Base-by-base conservation (phyloP, 2,888 invertebrate genomes). In the Drosophila incognita region DNA sequence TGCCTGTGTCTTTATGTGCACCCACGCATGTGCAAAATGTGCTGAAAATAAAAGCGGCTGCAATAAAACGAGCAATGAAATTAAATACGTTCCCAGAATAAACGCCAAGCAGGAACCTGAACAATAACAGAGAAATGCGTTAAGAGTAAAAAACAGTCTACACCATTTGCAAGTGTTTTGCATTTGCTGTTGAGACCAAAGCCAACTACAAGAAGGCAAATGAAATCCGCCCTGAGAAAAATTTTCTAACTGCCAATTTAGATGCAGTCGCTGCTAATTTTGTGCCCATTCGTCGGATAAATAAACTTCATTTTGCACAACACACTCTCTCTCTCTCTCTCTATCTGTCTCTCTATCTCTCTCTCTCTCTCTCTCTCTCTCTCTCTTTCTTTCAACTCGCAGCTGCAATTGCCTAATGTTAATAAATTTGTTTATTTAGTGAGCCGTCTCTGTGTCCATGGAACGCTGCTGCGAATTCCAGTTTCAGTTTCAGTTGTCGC, bases 221-320 rank as follows among this genome's bases (percentile, higher is more conserved):
- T 78, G 70, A 75, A 88, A 78, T 75, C 78, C 78, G 72, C 74
- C 66, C 75, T 70, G 11, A 76, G 85, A 83, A 83, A 83, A 81
- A 83, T 85, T 81, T 87, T 81, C 86, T 90, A 89, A 89, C 90
- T 89, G 89, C 79, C 90, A 89, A 89, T 89, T 89, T 89, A 87
- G 91, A 90, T 89, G 89, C 86, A 88, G 85, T 70, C 76, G 73
- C 76, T 69, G 79, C 85, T 89, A 87, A 88, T 84, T 87, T 89
- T 76, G 76, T 10, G 79, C 84, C 82, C 84, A 80, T 88, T 88
- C 89, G 82, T 63, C 69, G 85, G 70, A 73, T 70, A 82, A 84
- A 89, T 82, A 84, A 89, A 89, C 87, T 87, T 80, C 53, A 69
- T 80, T 78, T 82, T 77, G 69, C 52, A 66, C 82, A 74, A 40